These are phyloP conservation scores for Enteromius fasciolatus DNA, from an alignment of 2,797 vertebrate genomes.

Conservation along the genomic window DNA sequence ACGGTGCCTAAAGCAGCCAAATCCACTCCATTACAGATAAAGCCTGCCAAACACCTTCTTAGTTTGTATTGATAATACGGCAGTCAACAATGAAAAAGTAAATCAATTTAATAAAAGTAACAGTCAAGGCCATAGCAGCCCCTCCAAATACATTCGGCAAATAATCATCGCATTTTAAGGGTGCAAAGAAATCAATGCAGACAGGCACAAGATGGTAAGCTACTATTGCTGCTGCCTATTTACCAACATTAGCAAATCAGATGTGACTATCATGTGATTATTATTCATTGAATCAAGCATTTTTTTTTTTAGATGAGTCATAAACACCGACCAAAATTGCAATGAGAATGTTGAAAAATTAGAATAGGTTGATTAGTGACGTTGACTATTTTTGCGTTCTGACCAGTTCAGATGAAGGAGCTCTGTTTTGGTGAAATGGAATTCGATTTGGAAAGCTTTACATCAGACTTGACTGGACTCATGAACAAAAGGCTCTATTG, in stretches of 20 bases:
- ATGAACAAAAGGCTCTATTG: conserved; percentile 3
- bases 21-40: conserved; percentile 71
- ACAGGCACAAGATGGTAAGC: background rate
- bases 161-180: background rate
- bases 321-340: background rate
- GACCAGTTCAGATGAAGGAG: background rate
- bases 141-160: background rate
- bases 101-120: conserved; percentile 35
- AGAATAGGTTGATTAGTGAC: background rate
- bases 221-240: background rate
- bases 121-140: background rate
- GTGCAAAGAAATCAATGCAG: background rate
- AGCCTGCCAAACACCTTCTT: conserved; percentile 27
- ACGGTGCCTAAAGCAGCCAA: conserved; percentile 73
- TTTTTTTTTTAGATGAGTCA: background rate
- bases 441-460: background rate
- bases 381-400: background rate
- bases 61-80: background rate
- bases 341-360: background rate
- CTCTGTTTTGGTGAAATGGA: background rate
- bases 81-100: conserved; percentile 28
- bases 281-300: background rate
- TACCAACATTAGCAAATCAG: background rate
- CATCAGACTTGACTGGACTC: background rate
- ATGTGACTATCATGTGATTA: background rate